These are phyloP conservation scores for Aphaenogaster floridana DNA, from an alignment of 1,140 invertebrate genomes.

Conservation along the genomic window DNA sequence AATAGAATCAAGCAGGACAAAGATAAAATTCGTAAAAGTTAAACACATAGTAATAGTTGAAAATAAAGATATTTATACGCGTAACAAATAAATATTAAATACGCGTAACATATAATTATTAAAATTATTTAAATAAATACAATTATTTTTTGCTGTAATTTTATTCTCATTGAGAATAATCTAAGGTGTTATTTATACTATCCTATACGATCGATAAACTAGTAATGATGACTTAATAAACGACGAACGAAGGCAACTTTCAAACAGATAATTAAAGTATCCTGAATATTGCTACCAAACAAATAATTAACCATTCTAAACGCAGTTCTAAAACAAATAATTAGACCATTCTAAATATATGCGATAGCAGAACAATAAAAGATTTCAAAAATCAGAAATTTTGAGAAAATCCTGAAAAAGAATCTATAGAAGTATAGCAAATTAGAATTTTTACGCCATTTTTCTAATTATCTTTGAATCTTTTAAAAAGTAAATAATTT, in stretches of 20 bases:
- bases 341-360: neutral
- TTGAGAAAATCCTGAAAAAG: neutral
- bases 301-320: neutral
- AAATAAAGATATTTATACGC: neutral
- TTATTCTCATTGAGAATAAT: neutral
- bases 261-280: constrained; percentile 23
- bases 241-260: neutral
- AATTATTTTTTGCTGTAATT: constrained; percentile 14
- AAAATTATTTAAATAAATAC: constrained; percentile 22
- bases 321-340: constrained; percentile 1
- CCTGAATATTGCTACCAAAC: neutral
- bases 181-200: neutral
- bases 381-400: neutral
- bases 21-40: neutral
- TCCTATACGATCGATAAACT: neutral
- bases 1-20: neutral
- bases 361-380: neutral
- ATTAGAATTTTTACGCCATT: neutral
- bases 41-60: neutral
- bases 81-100: neutral
- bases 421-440: neutral
- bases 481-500: neutral
- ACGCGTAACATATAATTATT: neutral
- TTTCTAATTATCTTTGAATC: neutral
- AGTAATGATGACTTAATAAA: neutral